Percentiles rank a stretch among this genome's conserved stretches.
phyloP scores from a whole-genome alignment of 2,797 vertebrate species.

The Microtus agrestis region DNA sequence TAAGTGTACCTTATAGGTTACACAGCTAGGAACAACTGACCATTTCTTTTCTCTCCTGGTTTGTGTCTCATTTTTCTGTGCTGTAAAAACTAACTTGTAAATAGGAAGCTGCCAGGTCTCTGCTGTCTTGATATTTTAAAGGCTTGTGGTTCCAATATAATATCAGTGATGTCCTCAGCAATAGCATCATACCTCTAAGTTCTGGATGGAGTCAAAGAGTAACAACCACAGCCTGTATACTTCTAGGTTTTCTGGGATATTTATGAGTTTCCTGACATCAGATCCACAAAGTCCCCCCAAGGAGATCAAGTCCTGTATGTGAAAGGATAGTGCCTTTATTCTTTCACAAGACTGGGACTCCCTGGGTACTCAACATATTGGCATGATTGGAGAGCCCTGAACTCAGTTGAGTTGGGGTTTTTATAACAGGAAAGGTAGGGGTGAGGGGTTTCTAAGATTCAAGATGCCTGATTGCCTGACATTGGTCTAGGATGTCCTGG shows the following conservation, averaged over 20 bases:
- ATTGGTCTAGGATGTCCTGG: no score
- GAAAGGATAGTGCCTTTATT: no score
- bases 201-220: neutral
- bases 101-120: neutral
- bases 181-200: neutral
- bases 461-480: no score
- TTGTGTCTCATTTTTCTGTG: neutral
- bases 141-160: neutral
- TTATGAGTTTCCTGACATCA: neutral
- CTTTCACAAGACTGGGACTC: no score
- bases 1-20: neutral
- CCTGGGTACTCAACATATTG: no score
- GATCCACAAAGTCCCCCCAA: no score
- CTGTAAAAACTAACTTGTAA: neutral
- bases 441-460: no score
- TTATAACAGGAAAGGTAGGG: no score
- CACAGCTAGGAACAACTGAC: neutral
- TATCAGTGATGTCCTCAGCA: neutral
- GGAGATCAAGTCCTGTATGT: no score
- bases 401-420: no score
- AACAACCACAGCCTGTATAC: neutral
- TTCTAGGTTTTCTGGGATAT: no score
- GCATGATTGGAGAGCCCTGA: no score
- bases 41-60: neutral
- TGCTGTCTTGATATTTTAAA: neutral